Base-by-base conservation (phyloP, 2,888 invertebrate genomes). In the Cryptosula pallasiana region DNA sequence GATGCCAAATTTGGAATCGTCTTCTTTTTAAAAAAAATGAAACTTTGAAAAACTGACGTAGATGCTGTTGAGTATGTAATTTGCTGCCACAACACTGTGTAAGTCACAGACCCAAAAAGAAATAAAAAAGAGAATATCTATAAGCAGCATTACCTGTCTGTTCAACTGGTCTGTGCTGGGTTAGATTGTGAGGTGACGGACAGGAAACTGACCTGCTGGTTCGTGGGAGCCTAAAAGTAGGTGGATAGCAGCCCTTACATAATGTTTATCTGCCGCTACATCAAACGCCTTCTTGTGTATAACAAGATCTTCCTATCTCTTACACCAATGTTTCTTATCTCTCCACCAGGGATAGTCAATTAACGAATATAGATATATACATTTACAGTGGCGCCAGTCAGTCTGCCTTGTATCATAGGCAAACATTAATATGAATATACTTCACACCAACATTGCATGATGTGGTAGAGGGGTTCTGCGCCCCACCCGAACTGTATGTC, bases 321-420 rank as follows among this genome's bases (percentile, higher is more conserved):
- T 20, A 45, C 45, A 13, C 5, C 20, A 45, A 13, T 45, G 20
- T 20, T 45, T 45, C 45, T 45, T 45, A 45, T 45, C 45, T 13
- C 45, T 13, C 9, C 45, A 13, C 45, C 45, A 13, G 45, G 45
- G 45, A 45, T 45, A 45, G 45, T 5, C 45, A 45, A 45, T 45
- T 45, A 45, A 20, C 45, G 9, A 20, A 13, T 20, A 45, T 20
- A 63, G 32, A 63, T 32, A 63, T 34, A 32, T 63, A 34, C 63
- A 63, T 34, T 63, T 25, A 32, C 27, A 29, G 9, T 32, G 63
- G 63, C 63, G 63, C 63, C 63, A 63, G 63, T 32, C 32, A 13
- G 63, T 63, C 63, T 63, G n/a, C 32, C 32, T 5, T 3, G 13
- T 63, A 63, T 63, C 63, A 32, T 13, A 3, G 9, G 27, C 13